Evolutionary conservation across 1,140 invertebrate species (phyloP).

Genomic region (Lineus longissimus): DNA sequence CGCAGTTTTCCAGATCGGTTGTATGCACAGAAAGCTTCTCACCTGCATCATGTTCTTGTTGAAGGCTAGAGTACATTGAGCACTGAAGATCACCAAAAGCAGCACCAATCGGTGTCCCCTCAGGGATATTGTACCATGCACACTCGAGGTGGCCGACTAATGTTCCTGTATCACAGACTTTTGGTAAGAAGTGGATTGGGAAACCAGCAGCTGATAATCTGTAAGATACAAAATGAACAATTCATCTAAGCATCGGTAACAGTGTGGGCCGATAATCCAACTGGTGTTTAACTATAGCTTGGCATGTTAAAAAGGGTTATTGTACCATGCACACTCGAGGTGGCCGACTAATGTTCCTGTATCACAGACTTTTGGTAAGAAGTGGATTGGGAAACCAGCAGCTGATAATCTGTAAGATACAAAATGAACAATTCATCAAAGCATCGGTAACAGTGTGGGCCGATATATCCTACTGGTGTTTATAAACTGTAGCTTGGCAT

Average conservation of each 20-base stretch:
- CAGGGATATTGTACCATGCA: constrained; percentile 73
- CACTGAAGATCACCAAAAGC: constrained; percentile 81
- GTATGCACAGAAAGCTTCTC: background rate
- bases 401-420: constrained; percentile 30
- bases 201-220: constrained; percentile 57
- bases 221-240: constrained; percentile 11
- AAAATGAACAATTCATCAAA: background rate
- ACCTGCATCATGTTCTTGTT: constrained; percentile 60
- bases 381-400: constrained; percentile 64
- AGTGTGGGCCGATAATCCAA: constrained; percentile 4
- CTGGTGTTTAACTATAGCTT: too few species aligned
- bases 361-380: constrained; percentile 68
- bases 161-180: constrained; percentile 64
- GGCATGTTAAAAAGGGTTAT: too few species aligned
- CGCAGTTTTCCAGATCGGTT: too few species aligned
- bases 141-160: constrained; percentile 64
- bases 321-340: constrained; percentile 67
- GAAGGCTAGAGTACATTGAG: constrained; percentile 73
- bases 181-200: constrained; percentile 69
- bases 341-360: constrained; percentile 67
- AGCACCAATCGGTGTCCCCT: constrained; percentile 67
- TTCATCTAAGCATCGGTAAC: background rate
- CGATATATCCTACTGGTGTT: too few species aligned
- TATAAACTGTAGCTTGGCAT: too few species aligned
- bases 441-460: background rate